Base-by-base conservation (phyloP, 2,888 invertebrate genomes). In the Alitta virens region DNA sequence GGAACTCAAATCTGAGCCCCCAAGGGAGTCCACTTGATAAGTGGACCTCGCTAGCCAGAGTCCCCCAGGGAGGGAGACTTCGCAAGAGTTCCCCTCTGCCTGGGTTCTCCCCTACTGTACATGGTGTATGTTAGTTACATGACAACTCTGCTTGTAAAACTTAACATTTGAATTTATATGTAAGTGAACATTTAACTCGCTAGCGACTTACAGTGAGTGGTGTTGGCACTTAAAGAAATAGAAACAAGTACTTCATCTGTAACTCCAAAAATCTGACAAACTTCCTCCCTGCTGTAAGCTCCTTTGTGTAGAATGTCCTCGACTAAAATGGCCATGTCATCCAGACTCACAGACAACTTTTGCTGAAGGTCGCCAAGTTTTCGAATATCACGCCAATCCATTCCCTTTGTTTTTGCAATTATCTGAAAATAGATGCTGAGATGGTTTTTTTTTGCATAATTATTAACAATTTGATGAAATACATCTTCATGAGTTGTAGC, bases 351-450 rank as follows among this genome's bases (percentile, higher is more conserved):
- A 12, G 84, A 84, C 21, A 92, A 84, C 23, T 83, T 81, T 63
- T 86, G 83, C 82, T 96, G 94, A 23, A 94, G 82, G 71, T 91
- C 88, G 55, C 88, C 88, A 62, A 97, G 86, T 67, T 87, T 86
- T 60, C 86, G 83, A 75, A 89, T 81, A 70, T 85, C 83, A 73
- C 85, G 76, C 91, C 91, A 90, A 73, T 88, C 82, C 65, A 88
- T 74, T 27, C 85, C 81, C 46, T 74, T 73, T 24, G 81, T 82
- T 73, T 88, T 89, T 9, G 91, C 90, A 66, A 92, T 83, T 55
- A 91, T 83, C 88, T 89, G 42, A n/a, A 65, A 55, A 62, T 24
- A 43, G 9, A 54, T n/a, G n/a, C 16, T 40, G 16, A 40, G 16
- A 16, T 40, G 12, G 16, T 14, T 14, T 40, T 16, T 14, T 40